These are phyloP conservation scores for Gastrophryne carolinensis DNA, from an alignment of 2,797 vertebrate species.

Conservation along the genomic window DNA sequence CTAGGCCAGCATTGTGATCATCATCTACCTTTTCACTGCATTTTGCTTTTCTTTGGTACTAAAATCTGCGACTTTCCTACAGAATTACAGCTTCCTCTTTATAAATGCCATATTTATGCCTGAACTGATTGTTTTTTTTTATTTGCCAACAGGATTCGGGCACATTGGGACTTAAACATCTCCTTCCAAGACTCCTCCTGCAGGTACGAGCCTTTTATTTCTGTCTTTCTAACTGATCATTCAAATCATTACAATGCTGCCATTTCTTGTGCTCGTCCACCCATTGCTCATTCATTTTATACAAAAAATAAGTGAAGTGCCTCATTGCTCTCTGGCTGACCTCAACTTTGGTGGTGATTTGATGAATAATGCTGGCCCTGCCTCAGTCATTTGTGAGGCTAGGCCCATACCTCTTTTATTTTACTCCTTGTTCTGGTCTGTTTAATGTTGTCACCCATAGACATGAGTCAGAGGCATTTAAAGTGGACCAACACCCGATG, in stretches of 20 bases:
- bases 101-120: no score
- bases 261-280: neutral
- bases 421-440: neutral
- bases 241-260: neutral
- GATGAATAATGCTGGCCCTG: neutral
- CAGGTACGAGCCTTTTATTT: constrained; percentile 65
- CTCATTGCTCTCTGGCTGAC: no score
- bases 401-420: neutral
- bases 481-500: no score
- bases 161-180: constrained; percentile 79
- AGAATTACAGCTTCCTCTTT: no score
- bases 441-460: neutral
- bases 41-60: no score
- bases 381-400: neutral
- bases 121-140: constrained; percentile 46
- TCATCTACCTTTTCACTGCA: no score
- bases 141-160: constrained; percentile 69
- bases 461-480: neutral
- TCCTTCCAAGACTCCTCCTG: constrained; percentile 77
- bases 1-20: no score
- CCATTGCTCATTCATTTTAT: neutral
- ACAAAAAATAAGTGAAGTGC: no score
- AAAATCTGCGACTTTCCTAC: no score
- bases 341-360: neutral
- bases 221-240: constrained; percentile 45